A percentile compares a stretch with the other conserved stretches of the same genome.
These are phyloP conservation scores for Aphidius colemani DNA, from an alignment of 2,888 invertebrate genomes.

Conservation along the genomic window DNA sequence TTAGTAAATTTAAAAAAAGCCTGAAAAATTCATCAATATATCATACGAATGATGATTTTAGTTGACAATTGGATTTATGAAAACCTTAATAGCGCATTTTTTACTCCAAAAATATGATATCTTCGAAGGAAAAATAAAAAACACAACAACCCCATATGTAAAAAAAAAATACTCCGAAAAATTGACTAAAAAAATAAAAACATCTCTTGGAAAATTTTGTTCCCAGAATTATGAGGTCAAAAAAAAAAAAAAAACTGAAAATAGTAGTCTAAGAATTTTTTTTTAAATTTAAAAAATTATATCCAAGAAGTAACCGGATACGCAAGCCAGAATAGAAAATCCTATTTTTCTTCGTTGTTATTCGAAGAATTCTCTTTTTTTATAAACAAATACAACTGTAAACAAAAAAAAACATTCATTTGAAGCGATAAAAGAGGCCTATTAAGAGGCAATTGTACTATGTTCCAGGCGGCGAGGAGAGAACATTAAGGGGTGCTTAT, in stretches of 20 bases:
- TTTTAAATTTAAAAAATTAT: constrained; percentile 15
- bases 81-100: no score
- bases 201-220: background rate
- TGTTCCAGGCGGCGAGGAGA: constrained; percentile 31
- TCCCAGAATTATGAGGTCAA: background rate
- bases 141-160: no score
- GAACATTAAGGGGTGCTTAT: constrained; percentile 26
- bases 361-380: no score
- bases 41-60: no score
- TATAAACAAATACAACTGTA: no score
- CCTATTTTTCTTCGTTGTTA: constrained; percentile 7
- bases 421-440: no score
- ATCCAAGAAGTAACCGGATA: constrained; percentile 51
- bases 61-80: no score
- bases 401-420: no score
- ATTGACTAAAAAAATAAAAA: constrained; percentile 3
- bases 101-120: no score
- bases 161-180: background rate
- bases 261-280: background rate
- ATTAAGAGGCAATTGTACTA: constrained; percentile 20
- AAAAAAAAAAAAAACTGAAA: constrained; percentile 5
- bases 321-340: constrained; percentile 56
- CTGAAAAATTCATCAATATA: no score
- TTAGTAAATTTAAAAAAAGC: no score
- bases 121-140: no score